Base-by-base conservation (phyloP, 2,888 invertebrate species). In the Standfussiana lucernea region DNA sequence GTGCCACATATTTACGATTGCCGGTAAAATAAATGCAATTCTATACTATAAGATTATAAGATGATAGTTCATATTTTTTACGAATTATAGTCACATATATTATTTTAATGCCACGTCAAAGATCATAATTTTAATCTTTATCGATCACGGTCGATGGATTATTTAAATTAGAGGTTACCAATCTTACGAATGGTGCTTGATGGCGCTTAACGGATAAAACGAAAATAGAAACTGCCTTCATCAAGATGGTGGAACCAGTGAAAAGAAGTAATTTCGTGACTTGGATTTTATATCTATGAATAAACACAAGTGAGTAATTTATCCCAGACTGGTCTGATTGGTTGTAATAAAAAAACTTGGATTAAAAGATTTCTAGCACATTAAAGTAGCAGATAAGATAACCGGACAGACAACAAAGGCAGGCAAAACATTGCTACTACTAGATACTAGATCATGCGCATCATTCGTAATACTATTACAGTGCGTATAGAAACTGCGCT, bases 401-500 rank as follows among this genome's bases (percentile, higher is more conserved):
- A 53, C 15, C 18, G 32, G 28, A 71, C 32, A 37, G 50, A 59
- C 32, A 66, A 72, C 73, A 68, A 79, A 47, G 53, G 47, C 64
- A 65, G 69, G 40, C 28, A 65, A 79, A 83, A 64, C 79, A 79
- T 35, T 59, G 28, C 47, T 37, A 59, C 59, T 45, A 53, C 59
- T 67, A 35, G 42, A 65, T 37, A 61, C 50, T 68, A 40, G 40
- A 65, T 56, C 59, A 59, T 59, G 28, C 32, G 47, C 68, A 72
- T 56, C 61, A 75, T 64, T 66, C 68, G 50, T 72, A 65, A 73
- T 72, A 72, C 70, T 73, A 79, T 78, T 79, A 61, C 77, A 76
- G 77, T 88, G 86, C 85, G 88, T 89, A 82, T 87, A 88, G 87
- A 86, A 90, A 86, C 83, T 88, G 86, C 85, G 93, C 94, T 92